Conservation (phyloP, 30 jellyfish, hydroid and myxozoan genomes). For the Aurelia coerulea region DNA sequence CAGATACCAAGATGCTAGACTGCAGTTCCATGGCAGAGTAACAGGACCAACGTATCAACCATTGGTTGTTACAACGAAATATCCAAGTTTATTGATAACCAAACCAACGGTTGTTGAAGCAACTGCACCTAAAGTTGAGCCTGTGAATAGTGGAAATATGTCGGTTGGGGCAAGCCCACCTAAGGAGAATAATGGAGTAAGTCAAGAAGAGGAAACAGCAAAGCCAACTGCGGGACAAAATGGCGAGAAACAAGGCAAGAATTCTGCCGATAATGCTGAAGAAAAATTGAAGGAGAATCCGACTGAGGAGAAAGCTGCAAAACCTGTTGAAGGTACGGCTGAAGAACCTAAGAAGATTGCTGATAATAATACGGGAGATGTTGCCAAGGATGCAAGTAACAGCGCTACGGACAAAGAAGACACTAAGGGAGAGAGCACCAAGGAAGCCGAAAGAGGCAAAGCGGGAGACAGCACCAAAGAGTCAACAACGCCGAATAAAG, state of each 20-base stretch:
- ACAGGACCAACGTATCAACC: slow-evolving; percentile 21
- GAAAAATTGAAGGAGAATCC: not conserved
- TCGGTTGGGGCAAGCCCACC: too few relatives aligned
- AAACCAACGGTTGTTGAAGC: slow-evolving; percentile 19
- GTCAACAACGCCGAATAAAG: not conserved
- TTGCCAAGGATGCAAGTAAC: not conserved
- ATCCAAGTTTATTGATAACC: slow-evolving; percentile 4
- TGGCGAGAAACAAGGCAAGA: not conserved
- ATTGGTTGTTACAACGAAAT: slow-evolving; percentile 21
- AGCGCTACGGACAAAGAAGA: not conserved
- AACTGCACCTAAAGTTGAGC: not conserved
- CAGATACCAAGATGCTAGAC: slow-evolving; percentile 18
- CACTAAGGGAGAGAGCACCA: not conserved
- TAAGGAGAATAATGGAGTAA: too few relatives aligned
- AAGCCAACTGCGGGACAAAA: too few relatives aligned
- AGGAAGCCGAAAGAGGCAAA: not conserved
- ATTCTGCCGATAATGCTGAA: not conserved
- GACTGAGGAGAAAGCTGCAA: not conserved
- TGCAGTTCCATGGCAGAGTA: slow-evolving; percentile 56
- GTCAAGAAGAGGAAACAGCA: too few relatives aligned
- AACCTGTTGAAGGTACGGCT: not conserved
- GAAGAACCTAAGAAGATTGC: not conserved
- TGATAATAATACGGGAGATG: not conserved
- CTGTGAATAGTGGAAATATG: too few relatives aligned
- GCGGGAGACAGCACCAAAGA: not conserved